Base-by-base conservation (phyloP, 2,888 invertebrate species). In the Caenorhabditis angaria region DNA sequence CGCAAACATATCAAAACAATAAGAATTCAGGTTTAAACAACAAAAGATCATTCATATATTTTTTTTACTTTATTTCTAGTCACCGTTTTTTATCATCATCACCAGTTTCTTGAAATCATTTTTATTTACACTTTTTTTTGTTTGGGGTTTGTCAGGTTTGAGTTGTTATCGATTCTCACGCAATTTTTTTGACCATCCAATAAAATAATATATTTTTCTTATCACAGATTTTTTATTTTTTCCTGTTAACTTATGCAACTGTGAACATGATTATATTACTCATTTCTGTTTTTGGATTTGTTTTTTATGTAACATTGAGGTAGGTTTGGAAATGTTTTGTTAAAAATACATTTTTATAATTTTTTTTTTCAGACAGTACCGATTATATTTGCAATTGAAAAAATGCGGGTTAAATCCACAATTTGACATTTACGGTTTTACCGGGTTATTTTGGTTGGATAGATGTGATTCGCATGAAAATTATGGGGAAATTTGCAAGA, bases 371-470 rank as follows among this genome's bases (percentile, higher is more conserved):
- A 56, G 72, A 48, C 60, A 67, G 14, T 28, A 61, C 1, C 27
- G n/a, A 22, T 3, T 50, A n/a, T 72, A 72, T 20, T 57, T 24
- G 18, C 25, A 20, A 22, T 48, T 72, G 10, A 28, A 67, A 28
- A 57, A 41, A 58, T 35, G 53, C 27, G 67, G 67, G 5, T 51
- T 72, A 6, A 63, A 67, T 10, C 72, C 72, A 0, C 59, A 65
- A 41, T 72, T 72, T 24, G 72, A 72, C 48, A 61, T 67, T 12
- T 67, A 67, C 22, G 72, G 72, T 8, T 29, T 67, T n/a, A 64
- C 53, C 32, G 72, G 67, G 2, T 35, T 64, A 20, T 14, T 35
- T 2, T 72, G 67, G 67, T 20, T 72, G 53, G 61, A 68, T 24
- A 67, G 58, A 4, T 61, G 61, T 1, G 10, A 24, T 14, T 48